phyloP scores from a whole-genome alignment of 2,797 vertebrate species.

The Champsocephalus esox region DNA sequence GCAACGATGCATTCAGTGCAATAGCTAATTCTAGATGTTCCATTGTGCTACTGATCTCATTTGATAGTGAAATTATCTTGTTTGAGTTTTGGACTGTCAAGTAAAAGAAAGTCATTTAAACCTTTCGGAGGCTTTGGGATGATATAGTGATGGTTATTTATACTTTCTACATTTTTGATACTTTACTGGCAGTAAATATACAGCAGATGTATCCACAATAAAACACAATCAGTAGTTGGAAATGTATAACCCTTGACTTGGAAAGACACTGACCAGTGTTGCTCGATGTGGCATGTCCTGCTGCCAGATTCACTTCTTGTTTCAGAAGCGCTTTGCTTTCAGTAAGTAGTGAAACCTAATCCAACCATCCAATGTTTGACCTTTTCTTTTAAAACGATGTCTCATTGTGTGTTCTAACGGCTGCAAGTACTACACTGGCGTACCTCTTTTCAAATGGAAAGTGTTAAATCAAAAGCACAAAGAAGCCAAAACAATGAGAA shows the following conservation, averaged over 20 bases:
- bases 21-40: too few relatives aligned
- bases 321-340: slow-evolving; percentile 6
- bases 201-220: neutral
- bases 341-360: neutral
- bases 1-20: too few relatives aligned
- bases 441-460: neutral
- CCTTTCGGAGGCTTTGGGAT: neutral
- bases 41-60: too few relatives aligned
- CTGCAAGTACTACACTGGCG: neutral
- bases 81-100: neutral
- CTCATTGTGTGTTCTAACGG: neutral
- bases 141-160: neutral
- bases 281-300: neutral
- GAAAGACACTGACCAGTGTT: neutral
- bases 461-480: too few relatives aligned
- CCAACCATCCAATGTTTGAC: neutral
- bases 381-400: too few relatives aligned
- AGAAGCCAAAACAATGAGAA: neutral
- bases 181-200: too few relatives aligned
- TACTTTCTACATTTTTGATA: too few relatives aligned
- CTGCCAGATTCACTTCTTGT: slow-evolving; percentile 33
- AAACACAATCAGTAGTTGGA: too few relatives aligned
- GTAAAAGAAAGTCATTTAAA: neutral
- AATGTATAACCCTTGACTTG: neutral
- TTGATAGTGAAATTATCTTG: too few relatives aligned